Base-by-base conservation (phyloP, 2,113 vertebrate genomes). In the Pelmatolapia mariae region DNA sequence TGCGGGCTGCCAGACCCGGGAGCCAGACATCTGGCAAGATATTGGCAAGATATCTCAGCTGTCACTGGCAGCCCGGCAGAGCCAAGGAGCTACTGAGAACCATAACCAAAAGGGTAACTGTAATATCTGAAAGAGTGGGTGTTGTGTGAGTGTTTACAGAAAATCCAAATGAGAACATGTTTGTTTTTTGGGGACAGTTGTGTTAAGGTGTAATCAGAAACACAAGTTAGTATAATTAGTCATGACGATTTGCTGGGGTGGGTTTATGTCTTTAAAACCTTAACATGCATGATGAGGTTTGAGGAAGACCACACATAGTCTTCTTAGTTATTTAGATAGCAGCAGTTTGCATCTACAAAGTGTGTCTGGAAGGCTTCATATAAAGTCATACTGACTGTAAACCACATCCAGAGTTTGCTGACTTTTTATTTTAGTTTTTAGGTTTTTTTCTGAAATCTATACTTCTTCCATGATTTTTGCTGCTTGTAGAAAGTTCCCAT, bases 11-110 rank as follows among this genome's bases (percentile, higher is more conserved):
- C 84, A 57, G 36, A 29, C 86, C 66, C 0, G 4, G 4, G 15
- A 83, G 91, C 84, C 86, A 87, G 86, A 71, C 87, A 89, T 85
- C 86, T 90, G 90, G 89, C 78, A 57, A 82, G 89, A 91, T 79
- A 89, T 26, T 91, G 86, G 90, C 76, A 36, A 82, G 76, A 92
- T 84, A 47, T 83, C 38, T 91, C 85, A 79, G 86, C 80, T 81
- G 84, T 86, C 57, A 73, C 2, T 76, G 86, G 86, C 50, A 66
- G 86, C 81, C n/a, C 38, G 52, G 76, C 78, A 33, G 79, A 59
- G 76, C 47, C 12, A 4, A 71, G 56, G 71, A 57, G 83, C 4
- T 22, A 15, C 6, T 11, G 15, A 85, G 40, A 11, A 33, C 57
- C 47, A 5, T 19, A 57, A 90, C 66, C 38, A 54, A 87, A 50